A percentile compares a stretch with the other conserved stretches of the same genome.
Evolutionary conservation across 2,113 vertebrate genomes (phyloP).

Genomic region (Nettapus auritus): DNA sequence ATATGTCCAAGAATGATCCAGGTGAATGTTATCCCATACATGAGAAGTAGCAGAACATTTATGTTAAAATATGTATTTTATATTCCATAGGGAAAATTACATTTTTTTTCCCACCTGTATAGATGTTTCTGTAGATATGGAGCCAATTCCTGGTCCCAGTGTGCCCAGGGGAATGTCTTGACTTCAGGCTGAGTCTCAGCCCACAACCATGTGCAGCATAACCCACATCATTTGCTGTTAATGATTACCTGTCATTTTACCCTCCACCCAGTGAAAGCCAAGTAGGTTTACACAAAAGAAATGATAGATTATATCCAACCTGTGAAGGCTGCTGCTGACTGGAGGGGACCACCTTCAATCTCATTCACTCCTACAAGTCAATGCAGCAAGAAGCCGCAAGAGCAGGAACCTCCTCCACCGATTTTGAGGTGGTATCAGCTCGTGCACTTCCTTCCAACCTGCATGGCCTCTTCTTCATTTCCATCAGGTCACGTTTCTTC

Average conservation of each 20-base stretch:
- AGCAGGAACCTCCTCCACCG: background rate
- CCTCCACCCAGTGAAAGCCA: background rate
- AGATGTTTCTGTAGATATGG: background rate
- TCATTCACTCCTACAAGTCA: background rate
- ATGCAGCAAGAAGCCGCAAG: background rate
- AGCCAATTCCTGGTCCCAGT: background rate
- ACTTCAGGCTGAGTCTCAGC: background rate
- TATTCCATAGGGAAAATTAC: background rate
- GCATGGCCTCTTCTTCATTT: background rate
- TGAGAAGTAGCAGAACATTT: background rate
- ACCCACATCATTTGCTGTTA: background rate
- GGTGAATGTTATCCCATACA: rapidly evolving
- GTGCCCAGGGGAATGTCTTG: background rate
- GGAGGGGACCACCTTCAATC: background rate
- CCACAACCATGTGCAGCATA: background rate
- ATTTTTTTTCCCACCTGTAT: background rate
- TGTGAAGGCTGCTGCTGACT: background rate
- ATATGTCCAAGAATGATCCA: background rate
- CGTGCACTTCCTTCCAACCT: background rate
- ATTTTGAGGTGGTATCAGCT: background rate
- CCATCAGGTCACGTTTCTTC: background rate
- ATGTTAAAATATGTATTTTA: background rate
- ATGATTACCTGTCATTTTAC: background rate
- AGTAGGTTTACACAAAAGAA: background rate
- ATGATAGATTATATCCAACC: too few relatives aligned